These are phyloP conservation scores for Stomatorhinus ivindoensis DNA, from an alignment of 2,113 vertebrate genomes.

Conservation along the genomic window DNA sequence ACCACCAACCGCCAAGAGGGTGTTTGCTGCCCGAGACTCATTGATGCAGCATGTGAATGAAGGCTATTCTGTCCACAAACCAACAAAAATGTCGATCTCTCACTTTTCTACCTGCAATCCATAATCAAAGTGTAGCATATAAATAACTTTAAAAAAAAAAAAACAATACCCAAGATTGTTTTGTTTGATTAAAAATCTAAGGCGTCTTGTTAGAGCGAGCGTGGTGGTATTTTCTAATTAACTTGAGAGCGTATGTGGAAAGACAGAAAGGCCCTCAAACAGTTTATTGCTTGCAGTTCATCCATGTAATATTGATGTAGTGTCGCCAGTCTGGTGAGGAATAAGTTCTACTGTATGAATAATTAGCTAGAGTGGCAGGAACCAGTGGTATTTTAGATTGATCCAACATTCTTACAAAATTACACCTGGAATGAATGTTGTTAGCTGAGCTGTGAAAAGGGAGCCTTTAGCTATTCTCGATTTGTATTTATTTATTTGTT, in stretches of 20 bases:
- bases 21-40: background rate
- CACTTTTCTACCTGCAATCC: background rate
- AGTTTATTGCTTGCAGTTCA: slow-evolving; percentile 4
- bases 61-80: background rate
- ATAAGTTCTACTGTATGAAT: background rate
- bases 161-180: slow-evolving; percentile 9
- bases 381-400: background rate
- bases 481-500: background rate
- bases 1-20: background rate
- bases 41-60: background rate
- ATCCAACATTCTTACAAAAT: background rate
- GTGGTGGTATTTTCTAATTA: background rate
- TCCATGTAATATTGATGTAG: background rate
- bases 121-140: background rate
- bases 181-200: background rate
- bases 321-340: background rate
- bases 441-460: background rate
- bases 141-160: background rate
- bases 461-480: background rate
- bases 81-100: background rate
- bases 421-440: background rate
- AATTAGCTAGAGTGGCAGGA: background rate
- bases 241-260: background rate
- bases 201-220: background rate
- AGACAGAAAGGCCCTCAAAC: background rate